phyloP scores from a whole-genome alignment of 2,797 vertebrate genomes.

The Danio kyathit region DNA sequence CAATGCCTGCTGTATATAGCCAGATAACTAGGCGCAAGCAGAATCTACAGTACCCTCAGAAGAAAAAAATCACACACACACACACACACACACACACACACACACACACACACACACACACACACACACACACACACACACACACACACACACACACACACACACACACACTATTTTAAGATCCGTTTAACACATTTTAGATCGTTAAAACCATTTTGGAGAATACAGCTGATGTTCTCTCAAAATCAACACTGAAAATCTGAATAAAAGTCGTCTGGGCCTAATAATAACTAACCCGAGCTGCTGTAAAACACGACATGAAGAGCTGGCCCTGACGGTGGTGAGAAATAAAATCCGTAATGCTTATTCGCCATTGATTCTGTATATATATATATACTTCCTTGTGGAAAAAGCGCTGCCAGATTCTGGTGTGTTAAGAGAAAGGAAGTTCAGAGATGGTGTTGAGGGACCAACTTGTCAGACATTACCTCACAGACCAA shows the following conservation, averaged over 20 bases:
- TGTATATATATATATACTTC: conserved; percentile 19
- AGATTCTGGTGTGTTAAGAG: conserved; percentile 17
- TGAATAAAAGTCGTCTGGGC: not conserved
- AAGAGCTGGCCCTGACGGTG: not conserved
- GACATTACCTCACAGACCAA: conserved; percentile 73
- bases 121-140: too few species aligned
- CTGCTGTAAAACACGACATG: conserved; percentile 28
- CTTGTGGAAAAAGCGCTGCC: conserved; percentile 27
- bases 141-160: too few species aligned
- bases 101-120: too few species aligned
- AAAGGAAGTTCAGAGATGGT: conserved; percentile 49
- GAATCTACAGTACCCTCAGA: not conserved
- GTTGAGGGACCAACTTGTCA: conserved; percentile 65
- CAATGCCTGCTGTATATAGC: not conserved
- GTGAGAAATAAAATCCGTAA: conserved; percentile 27
- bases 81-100: too few species aligned
- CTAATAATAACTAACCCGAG: conserved; percentile 30
- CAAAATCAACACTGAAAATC: conserved; percentile 19
- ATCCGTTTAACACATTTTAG: not conserved
- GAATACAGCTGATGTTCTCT: not conserved
- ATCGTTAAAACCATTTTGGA: not conserved
- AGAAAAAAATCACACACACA: too few species aligned
- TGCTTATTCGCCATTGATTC: conserved; percentile 11
- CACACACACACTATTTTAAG: not conserved
- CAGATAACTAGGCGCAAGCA: not conserved